These are phyloP conservation scores for Mastomys coucha DNA, from an alignment of 2,113 vertebrate species.

Conservation along the genomic window DNA sequence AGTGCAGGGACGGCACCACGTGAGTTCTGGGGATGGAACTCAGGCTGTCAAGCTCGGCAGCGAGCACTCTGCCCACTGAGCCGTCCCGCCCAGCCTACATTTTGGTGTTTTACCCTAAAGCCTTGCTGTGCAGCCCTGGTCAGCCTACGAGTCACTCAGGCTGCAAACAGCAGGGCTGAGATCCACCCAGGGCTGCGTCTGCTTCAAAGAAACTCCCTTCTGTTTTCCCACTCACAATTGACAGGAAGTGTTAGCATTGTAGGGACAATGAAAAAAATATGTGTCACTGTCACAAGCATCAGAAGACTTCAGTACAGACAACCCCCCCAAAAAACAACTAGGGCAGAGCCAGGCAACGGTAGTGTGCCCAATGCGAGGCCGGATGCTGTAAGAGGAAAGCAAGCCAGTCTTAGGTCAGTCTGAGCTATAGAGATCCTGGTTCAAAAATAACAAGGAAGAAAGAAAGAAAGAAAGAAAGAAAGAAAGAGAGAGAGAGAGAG, in stretches of 20 bases:
- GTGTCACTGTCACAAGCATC: conserved; percentile 32
- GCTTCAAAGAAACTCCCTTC: neutral
- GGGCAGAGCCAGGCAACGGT: neutral
- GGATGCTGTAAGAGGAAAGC: neutral
- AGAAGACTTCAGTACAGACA: neutral
- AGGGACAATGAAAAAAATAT: conserved; percentile 47
- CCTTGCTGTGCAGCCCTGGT: neutral
- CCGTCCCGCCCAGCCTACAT: too few species aligned
- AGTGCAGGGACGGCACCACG: neutral
- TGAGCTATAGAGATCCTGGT: neutral
- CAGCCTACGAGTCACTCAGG: neutral
- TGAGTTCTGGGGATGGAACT: neutral
- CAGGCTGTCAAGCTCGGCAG: neutral
- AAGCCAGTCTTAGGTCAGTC: neutral
- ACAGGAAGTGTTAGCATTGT: conserved; percentile 39
- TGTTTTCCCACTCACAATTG: neutral
- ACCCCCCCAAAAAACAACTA: neutral
- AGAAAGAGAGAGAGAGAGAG: too few species aligned
- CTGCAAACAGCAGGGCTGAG: neutral
- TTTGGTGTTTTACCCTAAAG: neutral
- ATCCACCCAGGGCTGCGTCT: fast-evolving
- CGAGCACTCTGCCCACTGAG: neutral
- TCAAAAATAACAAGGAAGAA: neutral
- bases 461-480: too few species aligned
- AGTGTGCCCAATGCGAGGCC: fast-evolving